Conservation (phyloP, 1,140 invertebrate species). For the Pseudomyrmex sp. region DNA sequence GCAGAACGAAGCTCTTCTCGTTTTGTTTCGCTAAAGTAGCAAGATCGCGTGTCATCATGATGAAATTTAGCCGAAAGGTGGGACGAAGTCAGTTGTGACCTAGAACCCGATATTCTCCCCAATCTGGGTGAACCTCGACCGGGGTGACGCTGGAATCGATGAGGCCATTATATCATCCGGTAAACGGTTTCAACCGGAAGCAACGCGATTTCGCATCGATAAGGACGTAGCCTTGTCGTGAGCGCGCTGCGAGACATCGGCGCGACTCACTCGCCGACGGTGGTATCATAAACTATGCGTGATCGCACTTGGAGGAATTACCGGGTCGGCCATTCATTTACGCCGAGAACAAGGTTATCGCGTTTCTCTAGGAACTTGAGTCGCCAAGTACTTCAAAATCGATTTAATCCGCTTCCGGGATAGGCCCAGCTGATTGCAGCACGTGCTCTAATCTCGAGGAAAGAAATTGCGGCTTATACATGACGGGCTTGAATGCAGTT, state of each 20-base stretch:
- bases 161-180: slow-evolving; percentile 55
- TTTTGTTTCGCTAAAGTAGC: slow-evolving; percentile 28
- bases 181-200: slow-evolving; percentile 30
- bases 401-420: slow-evolving; percentile 19
- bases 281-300: slow-evolving; percentile 18
- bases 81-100: slow-evolving; percentile 46
- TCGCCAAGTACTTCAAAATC: neutral
- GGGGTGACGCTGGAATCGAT: slow-evolving; percentile 40
- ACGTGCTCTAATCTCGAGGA: neutral
- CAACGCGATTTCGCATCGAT: slow-evolving; percentile 18
- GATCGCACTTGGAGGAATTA: slow-evolving; percentile 7
- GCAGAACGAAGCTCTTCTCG: slow-evolving; percentile 7
- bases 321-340: slow-evolving; percentile 24
- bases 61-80: slow-evolving; percentile 33
- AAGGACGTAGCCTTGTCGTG: slow-evolving; percentile 12
- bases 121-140: slow-evolving; percentile 52
- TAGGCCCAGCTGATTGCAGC: slow-evolving; percentile 5
- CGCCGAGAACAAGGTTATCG: slow-evolving; percentile 22
- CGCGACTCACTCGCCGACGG: slow-evolving; percentile 20
- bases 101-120: slow-evolving; percentile 30
- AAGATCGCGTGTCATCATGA: slow-evolving; percentile 34
- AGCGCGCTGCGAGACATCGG: neutral
- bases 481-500: neutral
- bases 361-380: neutral
- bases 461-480: neutral